A percentile compares a stretch with the other conserved stretches of the same genome.
Evolutionary conservation across 2,113 vertebrate genomes (phyloP).

Genomic region (Rhinichthys klamathensis): DNA sequence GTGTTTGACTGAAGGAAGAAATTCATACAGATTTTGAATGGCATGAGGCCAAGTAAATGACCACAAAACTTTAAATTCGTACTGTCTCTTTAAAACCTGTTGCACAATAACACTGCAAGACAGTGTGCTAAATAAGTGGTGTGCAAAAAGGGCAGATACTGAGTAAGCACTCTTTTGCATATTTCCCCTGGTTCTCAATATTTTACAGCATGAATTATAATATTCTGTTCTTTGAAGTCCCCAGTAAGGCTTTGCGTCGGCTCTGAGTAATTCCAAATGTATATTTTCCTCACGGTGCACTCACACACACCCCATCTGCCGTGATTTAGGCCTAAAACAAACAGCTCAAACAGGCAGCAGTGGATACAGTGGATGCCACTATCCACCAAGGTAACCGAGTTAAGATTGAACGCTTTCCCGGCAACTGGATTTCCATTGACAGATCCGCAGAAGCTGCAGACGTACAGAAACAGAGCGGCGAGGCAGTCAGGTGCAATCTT

Average conservation of each 20-base stretch:
- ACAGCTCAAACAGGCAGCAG: constrained; percentile 60
- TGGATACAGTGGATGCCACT: constrained; percentile 54
- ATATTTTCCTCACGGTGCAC: constrained; percentile 36
- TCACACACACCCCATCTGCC: constrained; percentile 41
- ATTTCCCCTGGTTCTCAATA: constrained; percentile 10
- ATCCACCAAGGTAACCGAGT: constrained; percentile 67
- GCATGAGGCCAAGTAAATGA: background rate
- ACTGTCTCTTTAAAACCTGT: constrained; percentile 20
- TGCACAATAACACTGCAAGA: background rate
- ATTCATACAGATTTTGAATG: background rate
- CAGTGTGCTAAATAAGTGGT: background rate
- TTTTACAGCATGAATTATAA: constrained; percentile 41
- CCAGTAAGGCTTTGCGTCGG: constrained; percentile 23
- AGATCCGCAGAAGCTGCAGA: constrained; percentile 63
- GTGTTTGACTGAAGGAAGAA: background rate
- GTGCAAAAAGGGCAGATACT: constrained; percentile 17
- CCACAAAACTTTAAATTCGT: background rate
- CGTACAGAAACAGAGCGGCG: constrained; percentile 48
- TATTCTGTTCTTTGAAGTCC: constrained; percentile 26
- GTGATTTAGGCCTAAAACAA: constrained; percentile 58
- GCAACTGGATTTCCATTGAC: constrained; percentile 73
- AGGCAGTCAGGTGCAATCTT: constrained; percentile 57
- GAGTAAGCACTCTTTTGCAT: constrained; percentile 19
- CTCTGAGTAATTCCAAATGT: constrained; percentile 40
- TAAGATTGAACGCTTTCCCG: constrained; percentile 68